A percentile compares a stretch with the other conserved stretches of the same genome.
Conservation (phyloP, 2,113 vertebrate genomes). For the Aspidoscelis tigris region DNA sequence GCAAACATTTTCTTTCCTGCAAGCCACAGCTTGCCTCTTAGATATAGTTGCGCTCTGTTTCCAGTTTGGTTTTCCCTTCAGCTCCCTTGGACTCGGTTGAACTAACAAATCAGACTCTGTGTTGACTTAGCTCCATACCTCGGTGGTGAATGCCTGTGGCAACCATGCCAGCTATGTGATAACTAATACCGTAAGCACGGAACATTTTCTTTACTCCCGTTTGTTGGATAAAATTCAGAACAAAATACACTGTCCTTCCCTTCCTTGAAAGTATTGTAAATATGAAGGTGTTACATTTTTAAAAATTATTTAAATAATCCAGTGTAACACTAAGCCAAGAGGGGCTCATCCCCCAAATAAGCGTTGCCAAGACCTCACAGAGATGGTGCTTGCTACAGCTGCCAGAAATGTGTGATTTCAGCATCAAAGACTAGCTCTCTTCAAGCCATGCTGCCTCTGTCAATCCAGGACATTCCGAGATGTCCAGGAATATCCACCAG, state of each 20-base stretch:
- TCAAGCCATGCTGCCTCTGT: too few species aligned
- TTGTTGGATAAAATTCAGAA: slow-evolving; percentile 37
- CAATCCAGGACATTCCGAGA: too few species aligned
- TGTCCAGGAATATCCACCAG: too few species aligned
- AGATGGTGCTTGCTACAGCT: neutral
- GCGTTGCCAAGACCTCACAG: neutral
- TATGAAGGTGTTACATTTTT: slow-evolving; percentile 46
- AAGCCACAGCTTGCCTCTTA: slow-evolving; percentile 89
- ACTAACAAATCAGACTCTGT: slow-evolving; percentile 80
- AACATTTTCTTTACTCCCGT: slow-evolving; percentile 44
- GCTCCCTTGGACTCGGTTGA: slow-evolving; percentile 78
- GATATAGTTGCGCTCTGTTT: slow-evolving; percentile 77
- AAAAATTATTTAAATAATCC: too few species aligned
- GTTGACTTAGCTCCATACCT: slow-evolving; percentile 78
- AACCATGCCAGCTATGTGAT: slow-evolving; percentile 49
- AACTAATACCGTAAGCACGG: slow-evolving; percentile 35
- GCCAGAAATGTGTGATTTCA: neutral
- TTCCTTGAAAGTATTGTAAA: slow-evolving; percentile 35
- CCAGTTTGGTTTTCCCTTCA: slow-evolving; percentile 75
- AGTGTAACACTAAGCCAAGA: neutral
- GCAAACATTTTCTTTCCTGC: slow-evolving; percentile 90
- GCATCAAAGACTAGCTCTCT: neutral
- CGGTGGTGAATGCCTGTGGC: slow-evolving; percentile 70
- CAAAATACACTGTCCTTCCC: neutral
- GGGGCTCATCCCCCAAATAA: neutral